phyloP scores from a whole-genome alignment of 2,797 vertebrate species.

The Ptychadena robeensis region DNA sequence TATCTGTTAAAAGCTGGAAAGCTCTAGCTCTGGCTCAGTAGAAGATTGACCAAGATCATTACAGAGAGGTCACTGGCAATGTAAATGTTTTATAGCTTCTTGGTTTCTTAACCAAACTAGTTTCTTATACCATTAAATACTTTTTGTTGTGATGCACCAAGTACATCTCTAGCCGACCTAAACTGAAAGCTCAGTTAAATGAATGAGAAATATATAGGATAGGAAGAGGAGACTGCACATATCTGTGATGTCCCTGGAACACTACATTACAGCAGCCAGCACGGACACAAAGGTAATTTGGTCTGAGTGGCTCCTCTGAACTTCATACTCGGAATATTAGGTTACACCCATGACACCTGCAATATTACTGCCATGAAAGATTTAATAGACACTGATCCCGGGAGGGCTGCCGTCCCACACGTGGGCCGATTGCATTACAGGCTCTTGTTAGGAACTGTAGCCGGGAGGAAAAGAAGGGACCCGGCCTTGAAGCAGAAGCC shows the following conservation, averaged over 20 bases:
- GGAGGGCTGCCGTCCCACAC: conserved; percentile 65
- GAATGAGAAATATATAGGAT: too few species aligned
- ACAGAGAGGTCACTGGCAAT: too few species aligned
- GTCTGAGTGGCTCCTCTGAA: conserved; percentile 56
- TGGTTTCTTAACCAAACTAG: too few species aligned
- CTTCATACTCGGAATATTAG: conserved; percentile 58
- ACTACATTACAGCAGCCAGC: conserved; percentile 26
- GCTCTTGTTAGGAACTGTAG: conserved; percentile 71
- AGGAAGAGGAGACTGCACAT: not conserved
- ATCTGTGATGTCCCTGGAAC: not conserved
- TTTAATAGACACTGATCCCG: conserved; percentile 72
- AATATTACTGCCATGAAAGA: conserved; percentile 68
- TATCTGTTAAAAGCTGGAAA: too few species aligned
- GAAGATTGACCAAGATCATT: too few species aligned
- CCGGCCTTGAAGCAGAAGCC: conserved; percentile 66
- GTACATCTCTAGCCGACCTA: too few species aligned
- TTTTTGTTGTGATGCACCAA: too few species aligned
- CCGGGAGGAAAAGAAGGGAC: conserved; percentile 60
- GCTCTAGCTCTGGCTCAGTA: too few species aligned
- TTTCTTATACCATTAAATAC: too few species aligned
- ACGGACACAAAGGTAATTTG: conserved; percentile 38
- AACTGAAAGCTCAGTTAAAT: too few species aligned
- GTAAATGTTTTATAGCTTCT: too few species aligned
- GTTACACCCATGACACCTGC: conserved; percentile 70
- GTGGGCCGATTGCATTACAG: conserved; percentile 70